Evolutionary conservation across 2,113 vertebrate species (phyloP), one percentile per base, ranked within the genome.

Genomic region (Stigmatopora nigra): DNA sequence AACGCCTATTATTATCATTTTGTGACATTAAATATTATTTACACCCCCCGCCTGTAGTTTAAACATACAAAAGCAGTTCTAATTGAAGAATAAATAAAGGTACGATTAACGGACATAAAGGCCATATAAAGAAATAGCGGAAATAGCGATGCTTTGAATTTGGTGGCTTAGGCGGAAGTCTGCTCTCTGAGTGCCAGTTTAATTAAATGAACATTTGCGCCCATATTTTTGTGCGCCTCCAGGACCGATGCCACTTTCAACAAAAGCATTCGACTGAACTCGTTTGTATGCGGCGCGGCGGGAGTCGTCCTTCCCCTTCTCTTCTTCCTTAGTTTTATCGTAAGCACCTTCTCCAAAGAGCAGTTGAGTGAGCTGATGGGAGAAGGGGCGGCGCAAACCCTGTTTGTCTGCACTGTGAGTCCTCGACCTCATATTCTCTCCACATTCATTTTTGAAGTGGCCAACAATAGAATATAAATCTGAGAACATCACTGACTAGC

Each of bases 281-380:
- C 90, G 7, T 82, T 89, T 73, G 45, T 90, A 55, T 91, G 82
- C 15, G 86, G 88, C 0, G 59, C 74, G 65, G 73, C 89, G 77
- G 89, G 87, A 9, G 2, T 89, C 57, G 69, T 91, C 67, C 86
- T 91, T 1, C 91, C 91, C 0, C 7, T 55, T 22, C 71, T 90
- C 64, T 85, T 91, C 60, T 73, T 91, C 76, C 75, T 89, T 56
- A 91, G 90, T 68, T 90, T 92, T 16, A 51, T 91, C 20, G 62
- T 89, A 22, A 88, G 76, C 82, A 84, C 83, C 10, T 65, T 91
- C 35, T 75, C 82, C 60, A 72, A 61, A 38, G 82, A 87, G 66
- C 84, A 90, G 46, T 72, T 91, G 22, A 79, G 84, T 0, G 75
- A 78, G 57, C 75, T 90, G 56, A 1, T 89, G 7, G 91, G 91